Conservation (phyloP, 2,113 vertebrate species). For the Ammodytes marinus region DNA sequence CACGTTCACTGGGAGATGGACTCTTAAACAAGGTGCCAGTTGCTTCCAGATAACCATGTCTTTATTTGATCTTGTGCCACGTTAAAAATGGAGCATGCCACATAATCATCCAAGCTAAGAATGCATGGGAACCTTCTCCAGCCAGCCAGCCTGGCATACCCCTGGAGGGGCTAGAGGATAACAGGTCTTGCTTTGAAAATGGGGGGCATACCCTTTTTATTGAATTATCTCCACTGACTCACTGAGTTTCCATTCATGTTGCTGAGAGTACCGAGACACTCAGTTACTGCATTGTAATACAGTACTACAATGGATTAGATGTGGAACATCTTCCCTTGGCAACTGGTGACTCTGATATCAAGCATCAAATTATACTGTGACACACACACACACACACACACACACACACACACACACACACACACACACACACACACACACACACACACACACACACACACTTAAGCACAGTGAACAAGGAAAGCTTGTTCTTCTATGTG, state of each 20-base stretch:
- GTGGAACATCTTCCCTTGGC: slow-evolving; percentile 40
- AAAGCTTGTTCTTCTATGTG: slow-evolving; percentile 61
- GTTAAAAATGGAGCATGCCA: not conserved
- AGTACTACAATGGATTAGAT: slow-evolving; percentile 42
- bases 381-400: slow-evolving; percentile 8
- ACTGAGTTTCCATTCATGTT: slow-evolving; percentile 56
- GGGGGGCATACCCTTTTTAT: slow-evolving; percentile 34
- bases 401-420: not conserved
- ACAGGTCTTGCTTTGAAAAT: slow-evolving; percentile 9
- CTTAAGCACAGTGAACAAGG: slow-evolving; percentile 61
- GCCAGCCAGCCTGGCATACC: not conserved
- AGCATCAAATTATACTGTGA: slow-evolving; percentile 50
- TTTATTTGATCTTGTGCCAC: not conserved
- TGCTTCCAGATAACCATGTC: not conserved
- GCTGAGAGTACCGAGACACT: slow-evolving; percentile 33
- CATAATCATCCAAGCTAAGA: slow-evolving; percentile 6
- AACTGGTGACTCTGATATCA: slow-evolving; percentile 63
- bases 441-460: slow-evolving; percentile 22
- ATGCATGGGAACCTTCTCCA: slow-evolving; percentile 21
- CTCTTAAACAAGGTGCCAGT: not conserved
- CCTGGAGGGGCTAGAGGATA: not conserved
- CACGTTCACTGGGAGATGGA: not conserved
- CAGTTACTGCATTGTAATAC: slow-evolving; percentile 42
- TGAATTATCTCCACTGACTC: slow-evolving; percentile 67
- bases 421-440: slow-evolving; percentile 10